Percentiles rank a stretch among this genome's conserved stretches.
These are phyloP conservation scores for Xiphias gladius DNA, from an alignment of 2,113 vertebrate genomes.

Conservation along the genomic window DNA sequence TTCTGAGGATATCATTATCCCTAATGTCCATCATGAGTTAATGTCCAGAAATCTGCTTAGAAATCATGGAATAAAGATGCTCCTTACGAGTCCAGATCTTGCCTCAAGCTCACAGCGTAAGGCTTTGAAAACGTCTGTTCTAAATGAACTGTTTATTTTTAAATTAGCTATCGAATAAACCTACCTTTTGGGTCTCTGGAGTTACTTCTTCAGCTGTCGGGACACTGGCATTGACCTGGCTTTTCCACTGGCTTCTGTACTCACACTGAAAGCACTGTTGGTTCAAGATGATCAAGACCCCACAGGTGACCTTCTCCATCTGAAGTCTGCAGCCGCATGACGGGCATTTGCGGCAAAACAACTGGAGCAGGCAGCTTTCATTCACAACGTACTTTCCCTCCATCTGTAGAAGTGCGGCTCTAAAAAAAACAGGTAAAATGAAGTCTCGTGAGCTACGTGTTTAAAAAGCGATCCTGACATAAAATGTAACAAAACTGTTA, in stretches of 20 bases:
- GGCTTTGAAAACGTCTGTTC: background rate
- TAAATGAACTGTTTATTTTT: background rate
- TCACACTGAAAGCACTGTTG: slow-evolving; percentile 45
- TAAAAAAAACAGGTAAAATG: slow-evolving; percentile 5
- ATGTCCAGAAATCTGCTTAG: too few species aligned
- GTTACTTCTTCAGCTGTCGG: slow-evolving; percentile 21
- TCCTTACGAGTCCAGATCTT: background rate
- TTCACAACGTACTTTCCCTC: slow-evolving; percentile 47
- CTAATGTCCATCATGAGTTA: too few species aligned
- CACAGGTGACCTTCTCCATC: slow-evolving; percentile 43
- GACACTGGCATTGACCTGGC: slow-evolving; percentile 16
- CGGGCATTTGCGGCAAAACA: slow-evolving; percentile 50
- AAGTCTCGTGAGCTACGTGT: background rate
- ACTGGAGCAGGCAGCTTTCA: slow-evolving; percentile 42
- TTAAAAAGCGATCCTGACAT: background rate
- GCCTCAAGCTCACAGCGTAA: background rate
- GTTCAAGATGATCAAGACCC: slow-evolving; percentile 38
- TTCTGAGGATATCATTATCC: too few species aligned
- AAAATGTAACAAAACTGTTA: background rate
- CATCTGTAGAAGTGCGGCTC: slow-evolving; percentile 26
- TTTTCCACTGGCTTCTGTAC: slow-evolving; percentile 57
- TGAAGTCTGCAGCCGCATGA: slow-evolving; percentile 37
- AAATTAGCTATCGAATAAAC: background rate
- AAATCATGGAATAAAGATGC: background rate
- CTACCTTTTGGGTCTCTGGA: slow-evolving; percentile 27